phyloP scores from a whole-genome alignment of 1,140 invertebrate species.

The Hyposmocoma kahamanoa region DNA sequence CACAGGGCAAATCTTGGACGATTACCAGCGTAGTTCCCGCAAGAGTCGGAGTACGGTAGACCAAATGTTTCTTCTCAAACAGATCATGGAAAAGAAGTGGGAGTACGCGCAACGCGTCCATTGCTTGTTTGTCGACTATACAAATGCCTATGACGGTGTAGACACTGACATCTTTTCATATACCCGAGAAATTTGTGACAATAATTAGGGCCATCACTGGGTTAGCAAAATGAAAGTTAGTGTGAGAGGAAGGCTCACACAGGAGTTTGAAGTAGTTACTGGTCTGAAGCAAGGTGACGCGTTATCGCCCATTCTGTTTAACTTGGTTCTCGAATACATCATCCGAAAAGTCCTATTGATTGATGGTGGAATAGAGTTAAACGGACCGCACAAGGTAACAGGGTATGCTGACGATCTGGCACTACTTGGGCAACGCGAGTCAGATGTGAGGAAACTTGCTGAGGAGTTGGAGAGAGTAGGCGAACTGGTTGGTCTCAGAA shows the following conservation, averaged over 20 bases:
- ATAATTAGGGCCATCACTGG: background rate
- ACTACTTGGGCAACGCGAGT: too few relatives aligned
- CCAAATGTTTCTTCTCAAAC: slow-evolving; percentile 21
- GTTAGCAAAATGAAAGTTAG: background rate
- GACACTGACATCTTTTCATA: background rate
- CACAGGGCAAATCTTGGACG: slow-evolving; percentile 16
- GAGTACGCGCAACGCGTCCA: background rate
- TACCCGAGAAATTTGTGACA: background rate
- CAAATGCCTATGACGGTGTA: background rate
- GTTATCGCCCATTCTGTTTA: background rate
- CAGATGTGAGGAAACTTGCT: too few relatives aligned
- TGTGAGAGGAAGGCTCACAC: background rate
- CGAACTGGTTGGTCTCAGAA: too few relatives aligned
- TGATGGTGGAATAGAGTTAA: too few relatives aligned
- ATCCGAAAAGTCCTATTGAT: too few relatives aligned
- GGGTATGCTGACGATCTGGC: too few relatives aligned
- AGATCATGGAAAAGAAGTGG: slow-evolving; percentile 23
- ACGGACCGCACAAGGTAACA: too few relatives aligned
- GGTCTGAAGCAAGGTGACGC: background rate
- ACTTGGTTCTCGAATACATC: background rate
- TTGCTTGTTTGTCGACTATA: background rate
- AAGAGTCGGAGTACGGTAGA: slow-evolving; percentile 21
- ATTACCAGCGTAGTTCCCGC: slow-evolving; percentile 21
- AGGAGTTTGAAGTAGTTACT: background rate
- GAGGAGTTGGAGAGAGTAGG: too few relatives aligned